These are phyloP conservation scores for Archilochus colubris DNA, from an alignment of 2,113 vertebrate genomes.

Conservation along the genomic window DNA sequence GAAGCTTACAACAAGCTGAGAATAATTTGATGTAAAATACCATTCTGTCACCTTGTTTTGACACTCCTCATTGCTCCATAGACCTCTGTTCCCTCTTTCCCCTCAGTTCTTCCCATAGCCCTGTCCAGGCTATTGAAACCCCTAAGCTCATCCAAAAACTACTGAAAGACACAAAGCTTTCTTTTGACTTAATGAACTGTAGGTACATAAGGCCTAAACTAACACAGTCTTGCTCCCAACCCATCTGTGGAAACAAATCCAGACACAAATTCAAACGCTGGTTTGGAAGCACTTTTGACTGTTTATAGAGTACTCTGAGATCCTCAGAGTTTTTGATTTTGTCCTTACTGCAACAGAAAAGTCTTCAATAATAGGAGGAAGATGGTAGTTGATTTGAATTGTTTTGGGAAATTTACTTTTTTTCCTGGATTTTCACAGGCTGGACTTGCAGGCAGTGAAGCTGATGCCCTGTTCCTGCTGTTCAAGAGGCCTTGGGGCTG, in stretches of 20 bases:
- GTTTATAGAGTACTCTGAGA: neutral
- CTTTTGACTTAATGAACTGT: conserved; percentile 28
- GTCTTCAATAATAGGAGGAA: neutral
- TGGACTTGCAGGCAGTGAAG: neutral
- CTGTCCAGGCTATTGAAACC: conserved; percentile 25
- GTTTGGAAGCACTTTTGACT: neutral
- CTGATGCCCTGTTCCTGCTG: neutral
- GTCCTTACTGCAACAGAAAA: neutral
- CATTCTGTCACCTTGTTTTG: conserved; percentile 19
- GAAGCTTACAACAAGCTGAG: conserved; percentile 14
- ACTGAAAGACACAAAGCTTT: conserved; percentile 44
- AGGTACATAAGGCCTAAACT: conserved; percentile 16
- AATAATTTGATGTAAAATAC: conserved; percentile 30
- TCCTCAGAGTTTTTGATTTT: neutral
- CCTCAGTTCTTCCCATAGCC: neutral
- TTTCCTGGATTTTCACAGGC: neutral
- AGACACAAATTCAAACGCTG: neutral
- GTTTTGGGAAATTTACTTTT: neutral
- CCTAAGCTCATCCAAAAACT: conserved; percentile 14
- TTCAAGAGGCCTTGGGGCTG: fast-evolving
- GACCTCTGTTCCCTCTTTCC: neutral
- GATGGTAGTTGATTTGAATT: neutral
- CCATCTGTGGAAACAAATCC: conserved; percentile 36
- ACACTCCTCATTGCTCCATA: neutral
- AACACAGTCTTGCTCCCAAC: neutral